These are phyloP conservation scores for Lepidocolaptes lacrymiger DNA, from an alignment of 2,797 vertebrate species.

Conservation along the genomic window DNA sequence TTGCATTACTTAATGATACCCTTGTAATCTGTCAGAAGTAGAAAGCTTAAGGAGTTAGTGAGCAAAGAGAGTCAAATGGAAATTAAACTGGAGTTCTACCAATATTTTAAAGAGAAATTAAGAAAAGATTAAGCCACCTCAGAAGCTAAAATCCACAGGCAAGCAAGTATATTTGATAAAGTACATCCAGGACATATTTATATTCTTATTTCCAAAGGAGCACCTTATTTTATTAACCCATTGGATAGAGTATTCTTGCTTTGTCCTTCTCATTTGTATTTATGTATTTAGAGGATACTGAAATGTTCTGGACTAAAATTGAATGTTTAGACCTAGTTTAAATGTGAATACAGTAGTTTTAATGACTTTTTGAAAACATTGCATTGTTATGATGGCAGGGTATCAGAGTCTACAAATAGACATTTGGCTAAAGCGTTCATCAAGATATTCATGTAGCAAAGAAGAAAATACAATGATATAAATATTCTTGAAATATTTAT, in stretches of 20 bases:
- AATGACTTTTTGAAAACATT: background rate
- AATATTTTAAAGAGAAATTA: slow-evolving; percentile 20
- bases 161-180: background rate
- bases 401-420: background rate
- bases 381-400: background rate
- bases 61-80: slow-evolving; percentile 24
- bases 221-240: background rate
- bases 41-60: slow-evolving; percentile 26
- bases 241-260: accelerated
- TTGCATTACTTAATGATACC: slow-evolving; percentile 61
- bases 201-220: background rate
- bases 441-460: background rate
- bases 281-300: background rate
- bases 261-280: background rate
- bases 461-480: background rate
- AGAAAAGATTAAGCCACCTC: background rate
- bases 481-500: background rate
- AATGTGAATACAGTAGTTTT: background rate
- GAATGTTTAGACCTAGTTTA: background rate
- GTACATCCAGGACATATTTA: background rate
- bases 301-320: background rate
- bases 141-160: background rate
- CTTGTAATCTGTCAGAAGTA: slow-evolving; percentile 52
- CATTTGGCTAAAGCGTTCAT: background rate
- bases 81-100: background rate